A percentile compares a stretch with the other conserved stretches of the same genome.
Evolutionary conservation across 2,797 vertebrate genomes (phyloP).

Genomic region (Poliocrania exsul): DNA sequence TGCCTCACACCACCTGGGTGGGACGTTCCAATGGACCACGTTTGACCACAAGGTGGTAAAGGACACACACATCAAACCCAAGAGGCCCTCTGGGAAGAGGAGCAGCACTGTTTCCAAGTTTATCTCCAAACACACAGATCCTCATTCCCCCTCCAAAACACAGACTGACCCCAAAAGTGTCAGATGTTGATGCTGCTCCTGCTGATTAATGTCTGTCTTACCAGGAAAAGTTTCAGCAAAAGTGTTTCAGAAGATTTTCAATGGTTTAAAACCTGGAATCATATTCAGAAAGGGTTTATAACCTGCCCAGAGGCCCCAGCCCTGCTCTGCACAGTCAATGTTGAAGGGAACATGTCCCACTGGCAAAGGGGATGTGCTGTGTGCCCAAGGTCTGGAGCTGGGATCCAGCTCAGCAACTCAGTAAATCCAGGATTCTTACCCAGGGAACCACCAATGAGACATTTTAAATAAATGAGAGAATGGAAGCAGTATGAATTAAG

Average conservation of each 20-base stretch:
- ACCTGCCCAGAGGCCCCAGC: not conserved
- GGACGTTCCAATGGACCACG: not conserved
- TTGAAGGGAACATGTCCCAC: not conserved
- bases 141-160: not conserved
- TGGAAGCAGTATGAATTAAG: not conserved
- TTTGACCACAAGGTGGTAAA: not conserved
- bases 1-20: not conserved
- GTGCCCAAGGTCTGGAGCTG: not conserved
- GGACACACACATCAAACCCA: not conserved
- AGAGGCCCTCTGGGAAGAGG: not conserved
- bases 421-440: not conserved
- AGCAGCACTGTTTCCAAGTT: not conserved
- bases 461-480: not conserved
- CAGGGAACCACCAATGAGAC: not conserved
- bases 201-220: not conserved
- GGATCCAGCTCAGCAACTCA: not conserved
- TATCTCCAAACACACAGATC: not conserved
- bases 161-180: not conserved
- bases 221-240: not conserved
- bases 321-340: accelerated
- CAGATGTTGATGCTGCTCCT: not conserved
- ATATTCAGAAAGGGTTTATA: not conserved
- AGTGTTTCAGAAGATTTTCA: not conserved
- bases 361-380: not conserved
- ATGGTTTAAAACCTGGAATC: not conserved